phyloP scores from a whole-genome alignment of 2,113 vertebrate species.

The Atlantisia rogersi region DNA sequence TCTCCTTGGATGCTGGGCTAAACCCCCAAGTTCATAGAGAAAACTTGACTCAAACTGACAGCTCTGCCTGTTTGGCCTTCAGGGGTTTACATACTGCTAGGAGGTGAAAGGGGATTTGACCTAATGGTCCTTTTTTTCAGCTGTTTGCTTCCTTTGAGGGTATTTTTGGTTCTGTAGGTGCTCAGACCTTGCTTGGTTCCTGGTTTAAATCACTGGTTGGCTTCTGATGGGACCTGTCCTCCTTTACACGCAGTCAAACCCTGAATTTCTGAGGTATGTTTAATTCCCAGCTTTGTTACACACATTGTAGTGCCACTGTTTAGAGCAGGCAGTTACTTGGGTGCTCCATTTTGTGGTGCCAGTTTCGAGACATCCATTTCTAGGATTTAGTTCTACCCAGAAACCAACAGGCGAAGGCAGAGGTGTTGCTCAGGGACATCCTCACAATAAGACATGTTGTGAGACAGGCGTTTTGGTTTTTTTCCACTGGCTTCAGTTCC shows the following conservation, averaged over 20 bases:
- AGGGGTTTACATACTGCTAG: background rate
- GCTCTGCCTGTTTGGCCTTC: background rate
- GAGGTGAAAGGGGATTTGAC: background rate
- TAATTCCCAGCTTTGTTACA: background rate
- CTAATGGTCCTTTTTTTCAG: background rate
- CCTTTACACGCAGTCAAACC: background rate
- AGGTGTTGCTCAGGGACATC: background rate
- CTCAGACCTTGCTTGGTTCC: background rate
- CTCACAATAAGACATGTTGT: background rate
- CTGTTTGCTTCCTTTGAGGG: background rate
- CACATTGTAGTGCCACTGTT: background rate
- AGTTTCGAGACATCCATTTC: background rate
- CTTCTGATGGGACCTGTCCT: background rate
- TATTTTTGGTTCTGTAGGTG: background rate
- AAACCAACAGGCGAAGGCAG: background rate
- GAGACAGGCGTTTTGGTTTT: no score
- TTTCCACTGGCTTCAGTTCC: background rate
- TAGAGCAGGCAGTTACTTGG: background rate
- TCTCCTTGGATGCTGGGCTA: background rate
- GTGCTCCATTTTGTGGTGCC: background rate
- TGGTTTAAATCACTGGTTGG: background rate
- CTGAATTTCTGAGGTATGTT: background rate
- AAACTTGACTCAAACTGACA: background rate
- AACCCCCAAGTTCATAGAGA: background rate
- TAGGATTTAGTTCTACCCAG: background rate